Percentiles rank a stretch among this genome's conserved stretches.
Conservation (phyloP, 2,113 vertebrate species). For the Accipiter virgatus region DNA sequence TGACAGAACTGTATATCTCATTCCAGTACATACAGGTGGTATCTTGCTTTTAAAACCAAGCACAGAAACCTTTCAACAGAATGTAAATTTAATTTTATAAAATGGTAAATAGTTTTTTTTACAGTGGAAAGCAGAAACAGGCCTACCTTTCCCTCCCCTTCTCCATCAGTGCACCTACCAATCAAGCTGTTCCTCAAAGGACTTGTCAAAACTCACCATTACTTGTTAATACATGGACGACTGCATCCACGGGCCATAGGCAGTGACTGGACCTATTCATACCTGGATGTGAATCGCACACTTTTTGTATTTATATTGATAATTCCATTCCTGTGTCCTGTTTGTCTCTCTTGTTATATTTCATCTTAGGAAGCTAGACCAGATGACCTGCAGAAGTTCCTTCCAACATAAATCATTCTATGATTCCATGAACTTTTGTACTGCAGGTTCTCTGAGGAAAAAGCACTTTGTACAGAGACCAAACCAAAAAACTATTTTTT, state of each 20-base stretch:
- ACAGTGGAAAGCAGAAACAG: neutral
- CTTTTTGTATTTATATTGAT: neutral
- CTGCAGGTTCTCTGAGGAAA: neutral
- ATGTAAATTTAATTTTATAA: neutral
- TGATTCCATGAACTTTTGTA: neutral
- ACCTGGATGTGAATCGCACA: neutral
- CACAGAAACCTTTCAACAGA: neutral
- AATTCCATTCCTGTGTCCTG: neutral
- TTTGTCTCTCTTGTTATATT: neutral
- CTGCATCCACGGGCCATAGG: neutral
- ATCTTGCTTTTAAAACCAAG: neutral
- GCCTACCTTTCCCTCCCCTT: neutral
- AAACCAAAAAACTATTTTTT: neutral
- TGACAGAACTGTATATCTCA: neutral
- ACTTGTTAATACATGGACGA: neutral
- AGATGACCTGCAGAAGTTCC: neutral
- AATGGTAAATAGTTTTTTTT: neutral
- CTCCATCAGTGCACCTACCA: neutral
- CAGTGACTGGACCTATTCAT: neutral
- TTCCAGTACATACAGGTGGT: neutral
- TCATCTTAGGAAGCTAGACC: neutral
- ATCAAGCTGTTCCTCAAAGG: neutral
- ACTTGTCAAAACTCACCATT: neutral
- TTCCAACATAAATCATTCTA: neutral
- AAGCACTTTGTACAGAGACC: neutral